Conservation (phyloP, 2,113 vertebrate genomes). For the Malurus cyaneus region DNA sequence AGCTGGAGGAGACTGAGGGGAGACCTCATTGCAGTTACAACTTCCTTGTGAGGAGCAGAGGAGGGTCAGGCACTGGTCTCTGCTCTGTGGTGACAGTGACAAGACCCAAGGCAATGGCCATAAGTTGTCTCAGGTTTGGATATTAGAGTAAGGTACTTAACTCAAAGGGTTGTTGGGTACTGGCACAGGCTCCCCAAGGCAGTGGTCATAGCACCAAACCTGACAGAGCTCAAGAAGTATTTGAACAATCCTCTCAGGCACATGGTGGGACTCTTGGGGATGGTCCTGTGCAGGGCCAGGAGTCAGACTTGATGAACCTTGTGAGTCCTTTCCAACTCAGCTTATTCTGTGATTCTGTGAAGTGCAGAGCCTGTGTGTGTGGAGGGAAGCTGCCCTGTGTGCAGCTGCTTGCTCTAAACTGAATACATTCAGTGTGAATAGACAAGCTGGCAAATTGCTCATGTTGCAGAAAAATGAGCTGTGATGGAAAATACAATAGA, state of each 20-base stretch:
- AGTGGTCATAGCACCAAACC: neutral
- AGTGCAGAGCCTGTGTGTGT: neutral
- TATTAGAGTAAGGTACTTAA: neutral
- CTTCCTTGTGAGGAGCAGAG: neutral
- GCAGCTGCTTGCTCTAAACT: slow-evolving; percentile 6
- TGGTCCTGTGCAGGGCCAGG: neutral
- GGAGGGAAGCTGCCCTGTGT: neutral
- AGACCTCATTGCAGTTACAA: neutral
- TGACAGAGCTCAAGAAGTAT: neutral
- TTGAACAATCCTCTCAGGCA: neutral
- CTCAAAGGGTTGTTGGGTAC: neutral
- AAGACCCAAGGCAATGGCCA: neutral
- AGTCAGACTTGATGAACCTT: neutral
- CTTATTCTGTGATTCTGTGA: neutral
- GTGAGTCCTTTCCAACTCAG: neutral
- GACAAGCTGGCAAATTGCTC: neutral
- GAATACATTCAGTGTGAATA: neutral
- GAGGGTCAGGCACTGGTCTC: neutral
- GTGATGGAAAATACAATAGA: slow-evolving; percentile 10
- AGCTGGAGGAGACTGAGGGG: neutral
- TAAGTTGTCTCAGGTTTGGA: neutral
- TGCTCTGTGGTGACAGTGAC: neutral
- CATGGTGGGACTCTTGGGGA: neutral
- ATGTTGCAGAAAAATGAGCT: slow-evolving; percentile 4
- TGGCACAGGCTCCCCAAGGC: neutral